Base-by-base conservation (phyloP, 1,140 invertebrate genomes). In the Drosophila takahashii region DNA sequence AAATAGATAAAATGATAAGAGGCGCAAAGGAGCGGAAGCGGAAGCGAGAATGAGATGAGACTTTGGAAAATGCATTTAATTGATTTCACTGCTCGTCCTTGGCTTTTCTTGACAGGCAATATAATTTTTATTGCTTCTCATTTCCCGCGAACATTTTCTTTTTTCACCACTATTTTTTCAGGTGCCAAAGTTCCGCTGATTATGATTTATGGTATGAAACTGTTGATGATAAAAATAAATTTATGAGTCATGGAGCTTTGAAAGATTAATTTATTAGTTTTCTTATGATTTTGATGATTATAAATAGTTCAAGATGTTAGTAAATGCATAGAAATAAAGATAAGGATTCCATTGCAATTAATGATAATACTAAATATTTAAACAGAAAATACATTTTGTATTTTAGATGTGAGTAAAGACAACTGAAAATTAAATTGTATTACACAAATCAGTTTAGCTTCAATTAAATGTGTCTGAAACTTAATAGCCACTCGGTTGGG, bases 31-130 rank as follows among this genome's bases (percentile, higher is more conserved):
- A 39, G 13, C 27, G 37, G 15, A 47, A 51, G n/a, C n/a, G n/a
- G n/a, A n/a, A n/a, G 27, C 22, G n/a, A 15, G 29, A 29, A 67
- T 22, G 64, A 42, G 73, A 77, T 26, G 56, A 45, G 34, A 34
- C 61, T 41, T 54, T 54, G 72, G 34, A 45, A 77, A 84, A 89
- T 84, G 79, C 50, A 71, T 84, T 84, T 89, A 89, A 89, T 87
- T 89, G 79, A 86, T 86, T 86, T 83, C 54, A 41, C 60, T 51
- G 65, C 36, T 29, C 51, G 73, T 74, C 48, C 34, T 64, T 69
- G 56, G 44, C 48, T 73, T 61, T 47, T 37, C 36, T 36, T 37
- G 41, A 61, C 53, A 59, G 66, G 37, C 57, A 77, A 60, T 79
- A 61, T 52, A 67, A 72, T 79, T 72, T 64, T 44, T 71, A 76